Evolutionary conservation across 2,797 vertebrate species (phyloP).

Genomic region (Malurus splendens): DNA sequence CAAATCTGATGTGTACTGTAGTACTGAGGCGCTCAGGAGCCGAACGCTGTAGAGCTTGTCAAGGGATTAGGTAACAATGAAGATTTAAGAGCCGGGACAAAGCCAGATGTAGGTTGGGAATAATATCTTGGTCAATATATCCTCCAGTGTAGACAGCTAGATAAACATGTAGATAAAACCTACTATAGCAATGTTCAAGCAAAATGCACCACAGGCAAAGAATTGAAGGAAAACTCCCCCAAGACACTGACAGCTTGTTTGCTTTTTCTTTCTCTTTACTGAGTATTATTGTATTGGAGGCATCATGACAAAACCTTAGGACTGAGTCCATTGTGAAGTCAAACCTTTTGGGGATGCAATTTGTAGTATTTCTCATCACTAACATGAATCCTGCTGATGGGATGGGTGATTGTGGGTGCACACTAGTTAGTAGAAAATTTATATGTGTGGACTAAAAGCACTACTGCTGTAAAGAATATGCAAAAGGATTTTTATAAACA

Average conservation of each 20-base stretch:
- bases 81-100: slow-evolving; percentile 38
- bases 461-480: not conserved
- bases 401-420: not conserved
- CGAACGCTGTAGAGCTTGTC: slow-evolving; percentile 3
- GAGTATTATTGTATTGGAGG: not conserved
- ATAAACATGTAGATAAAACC: slow-evolving; percentile 51
- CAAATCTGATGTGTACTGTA: slow-evolving; percentile 35
- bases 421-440: not conserved
- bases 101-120: not conserved
- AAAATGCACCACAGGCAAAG: slow-evolving; percentile 7
- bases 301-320: not conserved
- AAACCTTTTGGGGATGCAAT: not conserved
- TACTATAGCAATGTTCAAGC: not conserved
- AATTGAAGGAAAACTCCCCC: not conserved
- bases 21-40: not conserved
- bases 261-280: not conserved
- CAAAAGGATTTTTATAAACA: slow-evolving; percentile 14
- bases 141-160: slow-evolving; percentile 10
- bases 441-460: not conserved
- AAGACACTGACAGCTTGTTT: not conserved
- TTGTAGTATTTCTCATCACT: not conserved
- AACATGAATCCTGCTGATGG: rapidly evolving
- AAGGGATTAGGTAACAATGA: slow-evolving; percentile 36
- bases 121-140: slow-evolving; percentile 40
- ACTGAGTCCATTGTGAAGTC: not conserved